Percentiles rank a stretch among this genome's conserved stretches.
Evolutionary conservation across 2,797 vertebrate genomes (phyloP).

Genomic region (Hoplostethus mediterraneus): DNA sequence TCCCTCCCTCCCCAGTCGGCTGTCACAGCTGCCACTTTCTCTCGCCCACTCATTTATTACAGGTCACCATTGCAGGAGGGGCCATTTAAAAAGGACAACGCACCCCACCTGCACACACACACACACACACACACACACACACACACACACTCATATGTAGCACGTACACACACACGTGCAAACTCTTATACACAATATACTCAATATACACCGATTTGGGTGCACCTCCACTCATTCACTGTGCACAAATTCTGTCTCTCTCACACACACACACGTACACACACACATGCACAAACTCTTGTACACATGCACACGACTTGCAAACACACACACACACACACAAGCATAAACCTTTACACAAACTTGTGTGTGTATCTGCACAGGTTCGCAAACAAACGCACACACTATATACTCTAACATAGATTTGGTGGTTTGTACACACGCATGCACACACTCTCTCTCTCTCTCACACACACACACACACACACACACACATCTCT

Average conservation of each 20-base stretch:
- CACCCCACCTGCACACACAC: slow-evolving; percentile 40
- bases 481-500: not conserved
- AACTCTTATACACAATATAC: too few relatives aligned
- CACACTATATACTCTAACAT: too few relatives aligned
- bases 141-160: slow-evolving; percentile 2
- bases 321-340: not conserved
- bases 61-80: slow-evolving; percentile 61
- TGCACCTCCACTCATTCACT: too few relatives aligned
- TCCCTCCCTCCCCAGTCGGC: slow-evolving; percentile 73
- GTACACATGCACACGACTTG: too few relatives aligned
- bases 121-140: slow-evolving; percentile 18
- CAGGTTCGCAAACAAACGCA: too few relatives aligned
- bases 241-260: not conserved
- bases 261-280: not conserved
- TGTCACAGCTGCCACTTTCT: slow-evolving; percentile 81
- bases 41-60: slow-evolving; percentile 80
- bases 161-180: slow-evolving; percentile 13
- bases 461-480: too few relatives aligned
- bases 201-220: not conserved
- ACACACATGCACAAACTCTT: too few relatives aligned
- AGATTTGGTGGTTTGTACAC: too few relatives aligned
- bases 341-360: not conserved
- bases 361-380: too few relatives aligned
- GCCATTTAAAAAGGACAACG: slow-evolving; percentile 70
- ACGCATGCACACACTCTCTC: too few relatives aligned